phyloP scores from a whole-genome alignment of 2,797 vertebrate species.

The Urosaurus nigricauda region DNA sequence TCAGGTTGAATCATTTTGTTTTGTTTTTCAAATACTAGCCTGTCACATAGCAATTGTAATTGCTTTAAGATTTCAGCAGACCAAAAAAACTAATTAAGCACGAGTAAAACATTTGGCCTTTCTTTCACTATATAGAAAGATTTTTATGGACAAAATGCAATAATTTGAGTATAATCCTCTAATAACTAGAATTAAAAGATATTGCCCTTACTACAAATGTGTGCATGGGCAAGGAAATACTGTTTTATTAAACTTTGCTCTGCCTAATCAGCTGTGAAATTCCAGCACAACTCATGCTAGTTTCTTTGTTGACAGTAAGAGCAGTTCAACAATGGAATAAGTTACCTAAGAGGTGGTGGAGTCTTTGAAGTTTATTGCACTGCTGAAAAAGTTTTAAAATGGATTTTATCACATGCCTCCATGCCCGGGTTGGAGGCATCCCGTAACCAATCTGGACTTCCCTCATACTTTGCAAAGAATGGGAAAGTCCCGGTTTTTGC shows the following conservation, averaged over 20 bases:
- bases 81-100: conserved; percentile 10
- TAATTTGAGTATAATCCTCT: neutral
- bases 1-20: conserved; percentile 30
- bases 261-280: conserved; percentile 3
- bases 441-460: no score
- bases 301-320: neutral
- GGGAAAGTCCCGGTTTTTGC: no score
- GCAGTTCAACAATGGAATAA: no score
- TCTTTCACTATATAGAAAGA: neutral
- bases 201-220: neutral
- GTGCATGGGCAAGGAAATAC: neutral
- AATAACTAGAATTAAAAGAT: neutral
- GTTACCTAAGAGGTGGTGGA: no score
- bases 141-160: neutral
- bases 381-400: no score
- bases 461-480: no score
- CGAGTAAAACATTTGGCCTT: neutral
- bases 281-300: neutral
- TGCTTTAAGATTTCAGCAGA: conserved; percentile 29
- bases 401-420: no score
- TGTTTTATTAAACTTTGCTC: conserved; percentile 23
- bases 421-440: no score
- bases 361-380: no score
- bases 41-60: conserved; percentile 7
- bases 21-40: neutral